Percentiles rank a stretch among this genome's conserved stretches.
Conservation (phyloP, 2,888 invertebrate genomes). For the Drosophila testacea region DNA sequence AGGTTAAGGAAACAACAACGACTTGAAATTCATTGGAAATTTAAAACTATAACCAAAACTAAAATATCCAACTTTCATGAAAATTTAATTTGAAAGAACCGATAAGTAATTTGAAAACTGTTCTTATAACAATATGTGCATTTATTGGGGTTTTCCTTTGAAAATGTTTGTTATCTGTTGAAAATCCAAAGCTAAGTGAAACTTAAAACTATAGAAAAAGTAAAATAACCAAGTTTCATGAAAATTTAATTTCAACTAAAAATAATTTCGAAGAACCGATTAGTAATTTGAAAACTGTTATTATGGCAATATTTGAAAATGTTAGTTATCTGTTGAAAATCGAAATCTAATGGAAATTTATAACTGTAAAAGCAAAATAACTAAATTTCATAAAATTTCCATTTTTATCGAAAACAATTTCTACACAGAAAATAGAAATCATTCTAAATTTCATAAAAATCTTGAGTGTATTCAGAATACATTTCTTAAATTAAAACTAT, state of each 20-base stretch:
- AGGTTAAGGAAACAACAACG: slow-evolving; percentile 40
- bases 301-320: neutral
- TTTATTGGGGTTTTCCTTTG: neutral
- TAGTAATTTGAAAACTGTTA: neutral
- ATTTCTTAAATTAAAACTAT: too few relatives aligned
- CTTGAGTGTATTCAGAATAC: too few relatives aligned
- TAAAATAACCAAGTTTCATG: too few relatives aligned
- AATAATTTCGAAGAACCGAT: neutral
- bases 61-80: slow-evolving; percentile 5
- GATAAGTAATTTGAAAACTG: neutral
- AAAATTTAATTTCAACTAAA: too few relatives aligned
- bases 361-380: too few relatives aligned
- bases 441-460: too few relatives aligned
- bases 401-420: too few relatives aligned
- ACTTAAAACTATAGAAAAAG: too few relatives aligned
- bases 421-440: too few relatives aligned
- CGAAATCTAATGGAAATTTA: neutral
- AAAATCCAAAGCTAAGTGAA: neutral
- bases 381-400: too few relatives aligned
- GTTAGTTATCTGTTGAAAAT: slow-evolving; percentile 13
- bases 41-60: slow-evolving; percentile 1
- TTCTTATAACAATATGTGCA: neutral
- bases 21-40: slow-evolving; percentile 37
- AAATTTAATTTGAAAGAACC: neutral
- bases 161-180: slow-evolving; percentile 8